phyloP scores from a whole-genome alignment of 2,113 vertebrate species.

The Hydropotes inermis region DNA sequence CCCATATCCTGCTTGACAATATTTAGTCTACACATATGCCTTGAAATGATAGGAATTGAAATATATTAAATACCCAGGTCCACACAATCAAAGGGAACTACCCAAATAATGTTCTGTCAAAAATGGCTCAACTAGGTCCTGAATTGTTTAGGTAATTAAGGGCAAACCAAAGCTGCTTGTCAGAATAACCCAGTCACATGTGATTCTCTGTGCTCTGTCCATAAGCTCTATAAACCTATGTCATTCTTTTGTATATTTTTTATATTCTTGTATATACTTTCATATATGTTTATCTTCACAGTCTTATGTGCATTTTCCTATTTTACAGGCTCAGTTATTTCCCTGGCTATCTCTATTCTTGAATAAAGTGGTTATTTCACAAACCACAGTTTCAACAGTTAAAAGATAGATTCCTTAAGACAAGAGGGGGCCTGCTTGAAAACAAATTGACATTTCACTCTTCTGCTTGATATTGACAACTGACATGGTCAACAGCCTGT shows the following conservation, averaged over 20 bases:
- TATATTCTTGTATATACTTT: not conserved
- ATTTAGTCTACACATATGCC: not conserved
- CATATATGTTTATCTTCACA: not conserved
- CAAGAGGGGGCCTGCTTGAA: not conserved
- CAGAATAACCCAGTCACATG: not conserved
- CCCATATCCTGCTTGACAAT: not conserved
- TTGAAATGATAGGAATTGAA: constrained; percentile 13
- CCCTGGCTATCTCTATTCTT: not conserved
- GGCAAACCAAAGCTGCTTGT: not conserved
- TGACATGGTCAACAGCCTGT: not conserved
- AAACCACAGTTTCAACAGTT: not conserved
- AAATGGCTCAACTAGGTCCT: not conserved
- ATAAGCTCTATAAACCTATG: not conserved
- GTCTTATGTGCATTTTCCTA: not conserved
- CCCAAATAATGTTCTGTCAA: not conserved
- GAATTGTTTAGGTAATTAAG: not conserved
- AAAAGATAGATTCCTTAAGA: not conserved
- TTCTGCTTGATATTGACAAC: not conserved
- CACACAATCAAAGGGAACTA: constrained; percentile 15
- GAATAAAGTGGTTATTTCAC: not conserved
- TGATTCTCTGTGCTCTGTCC: not conserved
- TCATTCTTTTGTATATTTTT: not conserved
- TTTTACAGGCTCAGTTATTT: not conserved
- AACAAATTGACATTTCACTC: not conserved
- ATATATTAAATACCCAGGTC: not conserved